Evolutionary conservation across 1,140 invertebrate species (phyloP), one percentile per base, ranked within the genome.

Genomic region (Panagrolaimus sp.): DNA sequence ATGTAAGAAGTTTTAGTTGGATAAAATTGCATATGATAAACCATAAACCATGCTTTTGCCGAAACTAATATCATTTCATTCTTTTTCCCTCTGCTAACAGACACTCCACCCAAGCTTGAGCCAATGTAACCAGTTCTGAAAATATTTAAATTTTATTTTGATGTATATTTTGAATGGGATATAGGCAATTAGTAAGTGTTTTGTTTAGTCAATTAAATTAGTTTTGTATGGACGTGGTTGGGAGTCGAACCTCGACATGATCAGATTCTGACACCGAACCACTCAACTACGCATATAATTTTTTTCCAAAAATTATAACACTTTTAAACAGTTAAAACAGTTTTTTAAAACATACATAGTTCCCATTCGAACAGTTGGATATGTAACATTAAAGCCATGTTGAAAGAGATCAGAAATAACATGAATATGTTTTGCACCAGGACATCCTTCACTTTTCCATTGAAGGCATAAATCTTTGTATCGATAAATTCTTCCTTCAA

Each of bases 301-400:
- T n/a, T n/a, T n/a, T n/a, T n/a, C n/a, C n/a, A n/a, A n/a, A 12
- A 43, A 70, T 48, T 67, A 65, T 14, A 52, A 15, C 21, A 14
- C 14, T 15, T 9, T 47, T 32, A 71, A 65, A 65, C n/a, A n/a
- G 32, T 38, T 38, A 24, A 21, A 28, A 1, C 21, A 10, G n/a
- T n/a, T 38, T 7, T 7, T 38, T 43, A 63, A 68, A 26, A 21
- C 78, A 68, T 63, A 80, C 78, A 78, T 69, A 32, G 47, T 67
- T 63, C 78, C 81, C 10, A 83, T 45, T 21, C 72, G 65, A 47
- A 82, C 69, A 15, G 74, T 82, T 26, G 80, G 80, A 72, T 79
- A 82, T 21, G 80, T 80, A n/a, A 82, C 73, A 66, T 83, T 81
- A 68, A 82, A 67, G 17, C 80, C 80, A 63, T 83, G 80, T 48